Conservation (phyloP, 2,888 invertebrate species). For the Aleiodes alternator region DNA sequence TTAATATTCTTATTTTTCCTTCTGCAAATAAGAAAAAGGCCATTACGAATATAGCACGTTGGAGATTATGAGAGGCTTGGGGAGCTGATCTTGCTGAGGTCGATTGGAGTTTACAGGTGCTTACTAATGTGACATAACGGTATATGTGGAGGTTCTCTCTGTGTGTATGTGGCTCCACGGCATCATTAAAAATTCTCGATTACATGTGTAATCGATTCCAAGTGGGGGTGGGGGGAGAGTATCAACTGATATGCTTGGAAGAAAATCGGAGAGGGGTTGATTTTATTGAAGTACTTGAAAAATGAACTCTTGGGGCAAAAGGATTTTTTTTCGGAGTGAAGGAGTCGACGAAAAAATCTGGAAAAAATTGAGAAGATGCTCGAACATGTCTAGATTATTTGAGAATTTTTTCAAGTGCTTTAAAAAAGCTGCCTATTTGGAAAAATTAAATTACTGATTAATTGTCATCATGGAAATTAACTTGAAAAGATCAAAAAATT, state of each 20-base stretch:
- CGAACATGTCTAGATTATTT: too few relatives aligned
- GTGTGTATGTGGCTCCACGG: conserved; percentile 35
- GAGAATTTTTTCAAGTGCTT: too few relatives aligned
- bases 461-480: background rate
- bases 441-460: too few relatives aligned
- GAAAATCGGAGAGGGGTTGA: conserved; percentile 54
- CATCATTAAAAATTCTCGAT: conserved; percentile 57
- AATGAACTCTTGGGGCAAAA: too few relatives aligned
- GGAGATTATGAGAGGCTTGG: background rate
- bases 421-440: too few relatives aligned
- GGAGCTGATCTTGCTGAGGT: conserved; percentile 9
- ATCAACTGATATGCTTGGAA: conserved; percentile 35
- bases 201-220: conserved; percentile 66
- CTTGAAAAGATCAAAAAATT: background rate
- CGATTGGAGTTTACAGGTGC: conserved; percentile 64
- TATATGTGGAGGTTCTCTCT: conserved; percentile 65
- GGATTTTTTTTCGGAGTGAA: too few relatives aligned
- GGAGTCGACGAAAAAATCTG: too few relatives aligned
- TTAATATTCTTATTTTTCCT: too few relatives aligned
- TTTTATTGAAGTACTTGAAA: conserved; percentile 69
- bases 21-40: too few relatives aligned
- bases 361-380: too few relatives aligned
- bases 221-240: conserved; percentile 57
- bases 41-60: too few relatives aligned
- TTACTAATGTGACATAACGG: conserved; percentile 75